A percentile compares a stretch with the other conserved stretches of the same genome.
phyloP scores from a whole-genome alignment of 2,797 vertebrate genomes.

The Phyllotis vaccarum region DNA sequence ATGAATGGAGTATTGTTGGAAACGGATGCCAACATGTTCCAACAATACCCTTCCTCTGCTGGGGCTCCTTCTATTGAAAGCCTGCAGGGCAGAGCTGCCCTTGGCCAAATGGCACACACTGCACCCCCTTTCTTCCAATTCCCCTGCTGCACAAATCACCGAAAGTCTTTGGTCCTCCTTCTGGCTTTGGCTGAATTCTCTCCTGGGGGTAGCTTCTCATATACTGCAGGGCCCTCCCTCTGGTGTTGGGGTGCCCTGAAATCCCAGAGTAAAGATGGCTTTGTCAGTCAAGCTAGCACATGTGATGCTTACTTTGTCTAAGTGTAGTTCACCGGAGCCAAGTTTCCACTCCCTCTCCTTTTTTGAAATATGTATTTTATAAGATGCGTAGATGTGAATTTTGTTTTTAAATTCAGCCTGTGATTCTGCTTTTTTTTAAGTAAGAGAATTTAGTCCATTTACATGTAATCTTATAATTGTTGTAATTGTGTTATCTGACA shows the following conservation, averaged over 20 bases:
- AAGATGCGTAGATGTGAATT: constrained; percentile 52
- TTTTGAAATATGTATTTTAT: constrained; percentile 25
- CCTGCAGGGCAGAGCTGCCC: neutral
- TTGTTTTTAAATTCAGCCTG: constrained; percentile 47
- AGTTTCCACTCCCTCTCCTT: constrained; percentile 24
- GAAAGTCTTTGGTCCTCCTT: neutral
- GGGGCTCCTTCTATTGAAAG: neutral
- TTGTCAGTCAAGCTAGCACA: constrained; percentile 62
- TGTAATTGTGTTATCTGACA: constrained; percentile 55
- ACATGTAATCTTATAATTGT: constrained; percentile 72
- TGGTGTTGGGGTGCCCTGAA: neutral
- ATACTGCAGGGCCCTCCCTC: neutral
- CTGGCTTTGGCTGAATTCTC: neutral
- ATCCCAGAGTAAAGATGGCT: constrained; percentile 15
- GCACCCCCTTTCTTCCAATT: neutral
- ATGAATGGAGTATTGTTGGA: constrained; percentile 71
- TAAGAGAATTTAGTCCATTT: constrained; percentile 66
- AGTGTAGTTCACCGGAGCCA: constrained; percentile 44
- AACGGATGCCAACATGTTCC: constrained; percentile 14
- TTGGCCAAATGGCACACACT: neutral
- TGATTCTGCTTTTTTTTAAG: constrained; percentile 56
- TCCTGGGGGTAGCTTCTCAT: neutral
- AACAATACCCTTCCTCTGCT: neutral
- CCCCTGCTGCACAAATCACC: neutral
- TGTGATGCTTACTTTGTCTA: neutral